Evolutionary conservation across 2,113 vertebrate genomes (phyloP), one percentile per base, ranked within the genome.

Genomic region (Macaca mulatta): DNA sequence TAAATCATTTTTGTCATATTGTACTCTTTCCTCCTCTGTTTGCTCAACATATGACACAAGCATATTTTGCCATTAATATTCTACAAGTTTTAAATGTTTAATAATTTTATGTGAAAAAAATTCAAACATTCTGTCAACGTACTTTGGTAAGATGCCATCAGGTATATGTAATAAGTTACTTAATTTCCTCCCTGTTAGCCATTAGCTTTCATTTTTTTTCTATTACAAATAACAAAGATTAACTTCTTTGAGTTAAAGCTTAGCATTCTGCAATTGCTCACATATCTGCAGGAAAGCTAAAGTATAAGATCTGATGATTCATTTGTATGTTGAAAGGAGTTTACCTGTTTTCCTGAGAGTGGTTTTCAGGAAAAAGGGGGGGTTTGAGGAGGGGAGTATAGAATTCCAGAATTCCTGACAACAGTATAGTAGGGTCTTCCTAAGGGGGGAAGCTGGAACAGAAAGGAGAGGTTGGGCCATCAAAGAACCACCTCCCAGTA

Each of bases 211-310:
- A 57, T 50, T 57, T 93, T 67, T 67, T 91, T 70, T 52, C 12
- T 82, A 45, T 86, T 97, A 52, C 69, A 79, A 48, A 57, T 84
- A 43, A 83, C 23, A 92, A 88, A 96, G 45, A 55, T 91, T 64
- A 48, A 77, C 52, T 81, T 5, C 48, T 91, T 79, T 75, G 50
- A 78, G 40, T 79, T 92, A 83, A 83, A 74, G 2, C 50, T 87
- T 91, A 93, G 45, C 14, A 50, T 35, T 92, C 48, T 72, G 32
- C 20, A 81, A 20, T 93, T 78, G 59, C 18, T 93, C 74, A 80
- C 85, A 79, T 87, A 83, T 13, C 3, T 79, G 4, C 48, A 38
- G n/a, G 25, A 80, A 92, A n/a, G 11, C 10, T 81, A 1, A 13
- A 55, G 18, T 59, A 43, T 83, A 70, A 87, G 50, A 86, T 43